Conservation (phyloP, 2,113 vertebrate genomes). For the Sylvilagus bachmani region DNA sequence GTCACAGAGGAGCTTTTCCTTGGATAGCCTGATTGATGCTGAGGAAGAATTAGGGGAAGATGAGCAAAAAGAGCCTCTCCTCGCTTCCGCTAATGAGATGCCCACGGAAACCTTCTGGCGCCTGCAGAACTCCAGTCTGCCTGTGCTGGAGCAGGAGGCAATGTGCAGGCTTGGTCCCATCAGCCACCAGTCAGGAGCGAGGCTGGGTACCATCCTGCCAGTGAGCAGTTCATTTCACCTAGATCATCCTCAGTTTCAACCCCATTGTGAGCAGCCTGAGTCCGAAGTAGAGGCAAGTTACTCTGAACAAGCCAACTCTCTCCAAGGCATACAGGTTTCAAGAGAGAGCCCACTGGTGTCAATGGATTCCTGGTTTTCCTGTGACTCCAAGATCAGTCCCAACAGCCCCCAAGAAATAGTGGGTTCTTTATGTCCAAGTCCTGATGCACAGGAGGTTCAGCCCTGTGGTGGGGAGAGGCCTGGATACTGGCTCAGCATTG, state of each 20-base stretch:
- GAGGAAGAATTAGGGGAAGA: slow-evolving; percentile 83
- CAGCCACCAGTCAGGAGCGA: slow-evolving; percentile 35
- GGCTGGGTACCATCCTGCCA: slow-evolving; percentile 73
- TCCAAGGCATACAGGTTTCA: not conserved
- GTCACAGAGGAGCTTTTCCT: slow-evolving; percentile 83
- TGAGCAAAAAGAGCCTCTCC: slow-evolving; percentile 75
- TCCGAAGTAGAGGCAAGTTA: slow-evolving; percentile 47
- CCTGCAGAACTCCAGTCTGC: slow-evolving; percentile 81
- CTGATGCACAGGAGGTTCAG: slow-evolving; percentile 76
- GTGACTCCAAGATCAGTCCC: slow-evolving; percentile 83
- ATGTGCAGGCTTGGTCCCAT: slow-evolving; percentile 43
- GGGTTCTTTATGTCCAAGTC: slow-evolving; percentile 82
- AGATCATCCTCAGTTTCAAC: slow-evolving; percentile 71
- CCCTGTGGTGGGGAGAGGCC: slow-evolving; percentile 61
- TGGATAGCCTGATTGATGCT: slow-evolving; percentile 85
- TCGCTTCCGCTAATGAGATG: slow-evolving; percentile 87
- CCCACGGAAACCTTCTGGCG: slow-evolving; percentile 92
- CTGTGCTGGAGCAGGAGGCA: slow-evolving; percentile 57
- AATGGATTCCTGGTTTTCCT: slow-evolving; percentile 90
- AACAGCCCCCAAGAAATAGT: slow-evolving; percentile 84
- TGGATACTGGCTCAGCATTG: slow-evolving; percentile 76
- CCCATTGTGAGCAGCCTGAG: slow-evolving; percentile 56
- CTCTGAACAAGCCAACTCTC: slow-evolving; percentile 20
- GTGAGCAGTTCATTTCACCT: slow-evolving; percentile 86
- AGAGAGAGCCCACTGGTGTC: slow-evolving; percentile 84